Base-by-base conservation (phyloP, 23 tunicate genomes). In the Trididemnum clinides region DNA sequence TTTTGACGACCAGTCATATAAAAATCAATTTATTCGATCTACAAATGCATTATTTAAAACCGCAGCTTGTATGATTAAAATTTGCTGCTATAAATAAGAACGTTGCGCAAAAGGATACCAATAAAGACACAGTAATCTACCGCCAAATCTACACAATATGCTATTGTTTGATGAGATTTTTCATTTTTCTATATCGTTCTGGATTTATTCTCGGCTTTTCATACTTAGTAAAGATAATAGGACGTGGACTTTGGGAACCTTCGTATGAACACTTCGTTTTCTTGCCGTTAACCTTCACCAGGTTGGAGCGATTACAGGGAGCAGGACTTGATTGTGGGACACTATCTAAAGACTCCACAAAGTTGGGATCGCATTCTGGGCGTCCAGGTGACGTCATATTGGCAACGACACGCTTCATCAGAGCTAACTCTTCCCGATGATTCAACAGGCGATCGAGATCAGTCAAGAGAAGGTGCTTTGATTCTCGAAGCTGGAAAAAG, bases 401-500 rank as follows among this genome's bases (percentile, higher is more conserved):
- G 59, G 84, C 84, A 4, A 93, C 85, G 10, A 89, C 89, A 22
- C 85, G 87, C 33, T 85, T 89, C 73, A 93, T 81, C 21, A 93
- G 58, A 20, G 90, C 81, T 64, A 93, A 51, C 57, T 93, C 98
- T 64, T 93, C 87, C 37, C 92, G 78, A 58, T 93, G 98, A 59
- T 57, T 75, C 49, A 93, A 82, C 37, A 93, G 50, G 28, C 90
- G 78, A 28, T 93, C 98, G 69, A 93, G 78, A 38, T 93, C 98
- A 83, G 74, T 81, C 10, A 92, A 79, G 84, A 93, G 50, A 49
- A 80, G 28, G 28, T 57, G 90, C 21, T 90, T 90, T 22, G 84
- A 80, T 64, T 86, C 81, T 23, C 81, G 78, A 2, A 91, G 85
- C 96, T 91, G 76, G 12, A 88, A 65, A n/a, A n/a, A n/a, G n/a